phyloP scores from a whole-genome alignment of 2,797 vertebrate species.

The Lagodon rhomboides region DNA sequence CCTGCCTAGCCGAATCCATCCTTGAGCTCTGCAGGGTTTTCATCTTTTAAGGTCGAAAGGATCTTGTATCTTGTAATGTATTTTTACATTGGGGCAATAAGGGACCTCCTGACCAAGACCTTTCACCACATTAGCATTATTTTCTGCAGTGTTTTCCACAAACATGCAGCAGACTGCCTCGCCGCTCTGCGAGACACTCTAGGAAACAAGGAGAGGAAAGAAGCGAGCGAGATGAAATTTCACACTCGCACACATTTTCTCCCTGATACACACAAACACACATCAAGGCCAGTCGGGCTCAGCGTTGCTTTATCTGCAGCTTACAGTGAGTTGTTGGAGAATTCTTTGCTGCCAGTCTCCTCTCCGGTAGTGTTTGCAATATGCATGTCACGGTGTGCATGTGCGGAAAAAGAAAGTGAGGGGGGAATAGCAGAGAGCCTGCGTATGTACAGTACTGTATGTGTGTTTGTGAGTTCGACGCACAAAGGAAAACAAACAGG shows the following conservation, averaged over 20 bases:
- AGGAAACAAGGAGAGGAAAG: conserved; percentile 21
- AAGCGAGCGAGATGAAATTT: conserved; percentile 39
- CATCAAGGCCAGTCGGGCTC: conserved; percentile 63
- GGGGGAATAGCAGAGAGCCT: conserved; percentile 24
- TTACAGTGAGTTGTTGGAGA: conserved; percentile 74
- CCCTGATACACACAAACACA: conserved; percentile 57
- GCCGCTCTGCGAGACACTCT: not conserved
- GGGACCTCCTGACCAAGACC: not conserved
- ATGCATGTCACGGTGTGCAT: conserved; percentile 18
- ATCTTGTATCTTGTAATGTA: not conserved
- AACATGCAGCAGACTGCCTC: not conserved
- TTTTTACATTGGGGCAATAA: not conserved
- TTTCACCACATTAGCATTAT: not conserved
- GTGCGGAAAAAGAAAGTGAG: conserved; percentile 28
- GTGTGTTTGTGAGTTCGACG: conserved; percentile 42
- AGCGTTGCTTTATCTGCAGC: conserved; percentile 76
- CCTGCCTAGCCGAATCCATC: not conserved
- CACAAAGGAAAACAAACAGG: conserved; percentile 42
- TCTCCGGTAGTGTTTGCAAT: conserved; percentile 45
- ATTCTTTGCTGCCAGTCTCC: conserved; percentile 60
- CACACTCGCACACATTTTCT: conserved; percentile 28
- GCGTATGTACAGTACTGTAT: conserved; percentile 30
- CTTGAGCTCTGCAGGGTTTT: not conserved
- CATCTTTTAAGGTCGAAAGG: not conserved
- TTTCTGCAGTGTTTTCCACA: not conserved